Conservation (phyloP, 2,113 vertebrate species). For the Oncorhynchus keta region DNA sequence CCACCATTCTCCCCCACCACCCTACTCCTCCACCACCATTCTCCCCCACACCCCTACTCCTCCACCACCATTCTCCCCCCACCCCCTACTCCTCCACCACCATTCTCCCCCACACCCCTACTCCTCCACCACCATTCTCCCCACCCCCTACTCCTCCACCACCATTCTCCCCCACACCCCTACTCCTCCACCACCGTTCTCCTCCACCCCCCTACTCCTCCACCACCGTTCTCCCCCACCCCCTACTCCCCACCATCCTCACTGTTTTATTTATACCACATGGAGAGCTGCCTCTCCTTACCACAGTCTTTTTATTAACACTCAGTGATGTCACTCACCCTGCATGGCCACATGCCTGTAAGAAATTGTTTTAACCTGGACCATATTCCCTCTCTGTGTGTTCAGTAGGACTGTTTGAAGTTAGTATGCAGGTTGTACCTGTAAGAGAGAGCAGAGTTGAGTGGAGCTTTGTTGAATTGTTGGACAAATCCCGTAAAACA, state of each 20-base stretch:
- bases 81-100: too few species aligned
- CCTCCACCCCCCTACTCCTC: too few species aligned
- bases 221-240: too few species aligned
- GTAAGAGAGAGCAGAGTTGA: neutral
- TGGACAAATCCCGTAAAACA: neutral
- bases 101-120: too few species aligned
- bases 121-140: too few species aligned
- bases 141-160: too few species aligned
- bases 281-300: constrained; percentile 39
- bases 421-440: neutral
- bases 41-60: too few species aligned
- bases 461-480: neutral
- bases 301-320: constrained; percentile 56
- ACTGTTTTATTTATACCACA: constrained; percentile 70
- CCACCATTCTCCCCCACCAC: too few species aligned
- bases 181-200: too few species aligned
- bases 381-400: neutral
- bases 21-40: too few species aligned
- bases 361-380: neutral
- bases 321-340: constrained; percentile 54
- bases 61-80: too few species aligned
- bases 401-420: neutral
- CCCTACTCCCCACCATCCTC: neutral
- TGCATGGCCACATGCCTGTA: constrained; percentile 27
- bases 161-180: too few species aligned